Evolutionary conservation across 2,888 invertebrate genomes (phyloP), one percentile per base, ranked within the genome.

Genomic region (Bursaphelenchus okinawaensis): DNA sequence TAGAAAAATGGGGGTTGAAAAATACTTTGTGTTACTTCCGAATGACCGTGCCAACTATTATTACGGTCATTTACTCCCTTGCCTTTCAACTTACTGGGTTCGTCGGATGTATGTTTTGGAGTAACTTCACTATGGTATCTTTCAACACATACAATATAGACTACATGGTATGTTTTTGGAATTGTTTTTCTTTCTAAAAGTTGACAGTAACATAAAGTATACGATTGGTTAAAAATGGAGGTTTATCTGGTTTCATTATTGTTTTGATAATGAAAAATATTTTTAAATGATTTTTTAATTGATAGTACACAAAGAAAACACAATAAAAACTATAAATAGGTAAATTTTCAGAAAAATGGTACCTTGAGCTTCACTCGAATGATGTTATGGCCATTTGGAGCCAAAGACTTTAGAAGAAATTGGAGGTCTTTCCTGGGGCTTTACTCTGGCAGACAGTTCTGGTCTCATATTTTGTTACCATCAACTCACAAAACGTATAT

Each of bases 81-180:
- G 67, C 66, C n/a, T 31, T 60, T 16, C 58, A 74, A 24, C 65
- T 72, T 28, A 67, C 62, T 55, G 7, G 62, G 4, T 52, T 74
- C 24, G 73, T 73, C 54, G 72, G 72, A 16, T 55, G 58, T 6
- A 60, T 72, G 22, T 74, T 73, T 19, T 68, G 52, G 28, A 70
- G 73, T 69, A 72, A 72, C 54, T 64, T 72, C 31, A 58, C 66
- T 12, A 56, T 72, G 27, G 70, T 72, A 16, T 73, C 72, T n/a
- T 58, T 58, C 55, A 70, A 67, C 7, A 51, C 56, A 28, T 70
- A 69, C 16, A 70, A 72, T 29, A 62, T 72, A 28, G 73, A 66
- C n/a, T 58, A 68, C 64, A 31, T 72, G 61, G 72, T 71, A 24
- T 50, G 60, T 54, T 51, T n/a, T n/a, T n/a, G n/a, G n/a, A n/a